phyloP scores from a whole-genome alignment of 2,888 invertebrate genomes.

The Drosophila affinis region DNA sequence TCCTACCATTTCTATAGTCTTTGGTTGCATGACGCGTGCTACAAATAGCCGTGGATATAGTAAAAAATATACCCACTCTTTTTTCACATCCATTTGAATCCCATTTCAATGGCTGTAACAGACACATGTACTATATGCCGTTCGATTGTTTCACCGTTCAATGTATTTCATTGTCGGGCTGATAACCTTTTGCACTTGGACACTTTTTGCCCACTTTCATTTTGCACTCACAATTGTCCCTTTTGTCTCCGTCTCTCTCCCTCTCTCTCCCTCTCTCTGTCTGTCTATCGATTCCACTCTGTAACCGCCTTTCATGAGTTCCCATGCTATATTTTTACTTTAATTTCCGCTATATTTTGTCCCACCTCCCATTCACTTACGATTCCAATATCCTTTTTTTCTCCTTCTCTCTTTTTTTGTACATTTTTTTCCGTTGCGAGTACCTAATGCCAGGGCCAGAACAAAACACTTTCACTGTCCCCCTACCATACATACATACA shows the following conservation, averaged over 20 bases:
- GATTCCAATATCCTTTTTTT: constrained; percentile 47
- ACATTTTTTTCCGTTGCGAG: constrained; percentile 23
- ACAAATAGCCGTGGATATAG: not conserved
- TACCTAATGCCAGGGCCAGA: constrained; percentile 54
- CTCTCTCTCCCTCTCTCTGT: not conserved
- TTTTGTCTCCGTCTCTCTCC: constrained; percentile 3
- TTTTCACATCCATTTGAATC: not conserved
- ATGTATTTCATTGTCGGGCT: constrained; percentile 10
- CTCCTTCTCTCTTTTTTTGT: not conserved
- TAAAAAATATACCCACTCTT: not conserved
- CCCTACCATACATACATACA: not conserved
- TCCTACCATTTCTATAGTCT: too few relatives aligned
- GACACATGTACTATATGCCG: not conserved
- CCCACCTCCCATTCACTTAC: constrained; percentile 32
- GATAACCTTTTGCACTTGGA: constrained; percentile 34
- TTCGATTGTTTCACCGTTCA: constrained; percentile 11
- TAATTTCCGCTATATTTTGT: constrained; percentile 67
- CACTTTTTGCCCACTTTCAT: constrained; percentile 29
- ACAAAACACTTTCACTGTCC: constrained; percentile 66
- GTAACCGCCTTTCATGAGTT: constrained; percentile 12
- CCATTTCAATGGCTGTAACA: not conserved
- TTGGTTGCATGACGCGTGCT: too few relatives aligned
- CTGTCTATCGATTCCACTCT: constrained; percentile 23
- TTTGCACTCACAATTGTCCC: constrained; percentile 28
- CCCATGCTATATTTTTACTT: constrained; percentile 65